A percentile compares a stretch with the other conserved stretches of the same genome.
Evolutionary conservation across 2,888 invertebrate genomes (phyloP).

Genomic region (Agrypnus murinus): DNA sequence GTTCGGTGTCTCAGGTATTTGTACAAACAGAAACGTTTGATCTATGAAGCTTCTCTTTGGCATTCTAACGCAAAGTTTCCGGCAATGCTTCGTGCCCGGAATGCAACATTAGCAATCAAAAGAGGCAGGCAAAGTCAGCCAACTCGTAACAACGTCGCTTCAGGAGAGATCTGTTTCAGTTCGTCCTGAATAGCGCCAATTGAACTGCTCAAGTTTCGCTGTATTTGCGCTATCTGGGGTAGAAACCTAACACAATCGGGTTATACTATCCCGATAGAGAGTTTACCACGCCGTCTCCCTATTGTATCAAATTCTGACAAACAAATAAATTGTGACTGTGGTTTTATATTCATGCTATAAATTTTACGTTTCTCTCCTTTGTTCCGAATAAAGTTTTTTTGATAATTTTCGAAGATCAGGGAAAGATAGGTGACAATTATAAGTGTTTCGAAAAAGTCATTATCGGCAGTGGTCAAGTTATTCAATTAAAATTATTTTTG

Average conservation of each 20-base stretch:
- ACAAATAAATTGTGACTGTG: constrained; percentile 40
- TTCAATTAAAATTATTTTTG: too few species aligned
- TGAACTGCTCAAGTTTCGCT: constrained; percentile 49
- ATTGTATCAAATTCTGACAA: constrained; percentile 36
- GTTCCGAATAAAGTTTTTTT: neutral
- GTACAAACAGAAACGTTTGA: constrained; percentile 44
- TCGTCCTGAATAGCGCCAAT: constrained; percentile 49
- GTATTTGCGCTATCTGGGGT: constrained; percentile 49
- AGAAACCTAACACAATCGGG: constrained; percentile 46
- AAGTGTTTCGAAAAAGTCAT: too few species aligned
- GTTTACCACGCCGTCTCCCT: constrained; percentile 40
- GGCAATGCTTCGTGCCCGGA: constrained; percentile 45
- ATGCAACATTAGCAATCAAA: constrained; percentile 50
- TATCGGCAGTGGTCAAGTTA: too few species aligned
- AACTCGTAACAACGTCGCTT: constrained; percentile 51
- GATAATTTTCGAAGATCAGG: neutral
- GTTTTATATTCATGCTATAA: constrained; percentile 10
- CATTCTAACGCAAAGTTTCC: constrained; percentile 47
- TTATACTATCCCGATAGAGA: constrained; percentile 44
- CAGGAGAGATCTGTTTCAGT: constrained; percentile 49
- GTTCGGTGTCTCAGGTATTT: constrained; percentile 39
- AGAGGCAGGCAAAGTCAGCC: constrained; percentile 43
- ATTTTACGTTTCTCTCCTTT: neutral
- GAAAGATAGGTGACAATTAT: neutral
- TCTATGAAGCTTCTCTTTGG: constrained; percentile 46